phyloP scores from a whole-genome alignment of 2,113 vertebrate species.

The Zosterops lateralis region DNA sequence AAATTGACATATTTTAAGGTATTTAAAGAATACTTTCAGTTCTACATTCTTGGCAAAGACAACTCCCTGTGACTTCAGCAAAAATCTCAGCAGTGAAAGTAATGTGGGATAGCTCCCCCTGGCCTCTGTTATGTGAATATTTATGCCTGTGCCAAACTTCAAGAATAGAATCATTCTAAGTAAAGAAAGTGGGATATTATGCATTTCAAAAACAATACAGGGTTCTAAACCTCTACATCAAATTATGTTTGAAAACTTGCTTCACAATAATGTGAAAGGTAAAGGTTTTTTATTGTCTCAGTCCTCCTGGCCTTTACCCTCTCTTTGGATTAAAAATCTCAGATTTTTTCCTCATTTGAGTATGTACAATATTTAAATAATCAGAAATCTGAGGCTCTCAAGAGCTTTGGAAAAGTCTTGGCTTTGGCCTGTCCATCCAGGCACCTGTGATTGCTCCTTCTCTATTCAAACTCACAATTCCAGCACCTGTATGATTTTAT shows the following conservation, averaged over 20 bases:
- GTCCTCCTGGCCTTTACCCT: background rate
- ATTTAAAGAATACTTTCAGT: constrained; percentile 5
- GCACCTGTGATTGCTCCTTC: background rate
- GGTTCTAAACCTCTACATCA: background rate
- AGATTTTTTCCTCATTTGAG: background rate
- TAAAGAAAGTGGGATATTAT: background rate
- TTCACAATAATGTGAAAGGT: background rate
- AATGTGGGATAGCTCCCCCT: background rate
- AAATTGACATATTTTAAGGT: background rate
- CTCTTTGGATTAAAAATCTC: background rate
- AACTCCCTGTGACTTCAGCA: background rate
- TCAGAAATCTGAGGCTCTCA: background rate
- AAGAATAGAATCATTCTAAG: background rate
- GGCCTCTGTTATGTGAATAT: background rate
- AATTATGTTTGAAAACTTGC: background rate
- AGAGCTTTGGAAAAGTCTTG: background rate
- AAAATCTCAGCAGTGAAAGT: background rate
- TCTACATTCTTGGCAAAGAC: background rate
- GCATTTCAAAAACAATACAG: background rate
- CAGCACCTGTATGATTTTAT: background rate
- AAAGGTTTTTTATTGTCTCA: background rate
- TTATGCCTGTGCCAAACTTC: background rate
- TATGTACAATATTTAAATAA: background rate
- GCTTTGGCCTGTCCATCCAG: background rate
- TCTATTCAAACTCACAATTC: background rate